A percentile compares a stretch with the other conserved stretches of the same genome.
Conservation (phyloP, 1,140 invertebrate species). For the Drosophila truncata region DNA sequence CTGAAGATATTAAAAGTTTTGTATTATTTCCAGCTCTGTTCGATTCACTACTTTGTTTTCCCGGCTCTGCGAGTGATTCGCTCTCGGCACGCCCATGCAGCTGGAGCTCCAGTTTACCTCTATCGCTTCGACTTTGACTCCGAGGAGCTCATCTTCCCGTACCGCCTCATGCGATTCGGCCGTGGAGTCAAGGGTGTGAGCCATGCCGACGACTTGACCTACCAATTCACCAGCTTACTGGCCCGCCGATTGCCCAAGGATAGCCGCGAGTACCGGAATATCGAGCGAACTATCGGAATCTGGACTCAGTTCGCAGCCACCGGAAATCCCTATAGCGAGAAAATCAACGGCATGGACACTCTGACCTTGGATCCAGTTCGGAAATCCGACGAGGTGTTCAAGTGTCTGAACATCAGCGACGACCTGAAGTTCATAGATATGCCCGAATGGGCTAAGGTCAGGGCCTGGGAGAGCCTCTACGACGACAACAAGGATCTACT, state of each 20-base stretch:
- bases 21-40: conserved; percentile 58
- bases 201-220: conserved; percentile 89
- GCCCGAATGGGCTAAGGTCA: conserved; percentile 84
- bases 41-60: conserved; percentile 80
- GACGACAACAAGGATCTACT: conserved; percentile 65
- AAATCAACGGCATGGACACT: conserved; percentile 74
- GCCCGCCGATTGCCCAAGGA: conserved; percentile 82
- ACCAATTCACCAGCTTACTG: conserved; percentile 87
- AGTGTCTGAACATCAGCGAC: conserved; percentile 85
- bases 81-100: conserved; percentile 72
- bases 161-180: conserved; percentile 82
- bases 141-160: conserved; percentile 67
- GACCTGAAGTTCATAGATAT: conserved; percentile 81
- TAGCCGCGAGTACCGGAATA: conserved; percentile 79
- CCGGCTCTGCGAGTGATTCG: conserved; percentile 80
- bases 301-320: conserved; percentile 85
- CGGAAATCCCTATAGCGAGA: conserved; percentile 78
- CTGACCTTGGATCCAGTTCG: conserved; percentile 72
- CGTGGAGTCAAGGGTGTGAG: conserved; percentile 85
- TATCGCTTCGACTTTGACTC: conserved; percentile 86
- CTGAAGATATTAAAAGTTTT: background rate
- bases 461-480: conserved; percentile 84
- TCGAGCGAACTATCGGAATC: conserved; percentile 81
- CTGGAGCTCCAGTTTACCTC: conserved; percentile 84
- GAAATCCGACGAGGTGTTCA: conserved; percentile 66